Base-by-base conservation (phyloP, 2,113 vertebrate genomes). In the Microtus pennsylvanicus region DNA sequence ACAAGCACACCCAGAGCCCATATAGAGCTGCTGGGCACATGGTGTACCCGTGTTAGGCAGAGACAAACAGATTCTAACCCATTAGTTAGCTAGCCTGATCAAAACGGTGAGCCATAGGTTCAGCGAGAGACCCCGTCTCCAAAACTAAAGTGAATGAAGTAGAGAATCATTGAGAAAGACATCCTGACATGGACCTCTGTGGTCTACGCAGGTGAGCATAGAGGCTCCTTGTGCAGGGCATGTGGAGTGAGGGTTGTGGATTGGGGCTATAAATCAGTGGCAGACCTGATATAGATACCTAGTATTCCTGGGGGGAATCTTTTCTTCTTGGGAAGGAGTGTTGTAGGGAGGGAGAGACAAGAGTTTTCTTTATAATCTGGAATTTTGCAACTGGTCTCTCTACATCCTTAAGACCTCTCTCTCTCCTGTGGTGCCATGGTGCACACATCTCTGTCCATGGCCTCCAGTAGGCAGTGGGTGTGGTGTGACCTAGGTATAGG, bases 391-490 rank as follows among this genome's bases (percentile, higher is more conserved):
- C 24, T 2, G 76, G 30, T 26, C 5, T 12, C 12, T 45, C 26
- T 8, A 65, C 0, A 7, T 13, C 38, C 22, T 5, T 35, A 28
- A 70, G n/a, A 67, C n/a, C 12, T 0, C 3, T 2, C 38, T 2
- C 1, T 30, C 19, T 78, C 35, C 61, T 3, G 47, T 86, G 63
- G 72, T 33, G 17, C 58, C 45, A 6, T 26, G 50, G 61, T 50
- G 24, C 47, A 55, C 8, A 16, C 52, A 78, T 61, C 24, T 90
- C 28, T 8, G 17, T 22, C 7, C 50, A 30, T 38, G 50, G 72
- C 55, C 61, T 78, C 28, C 38, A 52, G 42, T 11, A 1, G 1
- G 19, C 38, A 52, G 35, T 11, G 3, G 1, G 13, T 30, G 76
- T 52, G 55, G 9, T 26, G 3, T 47, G 42, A 80, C 21, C 19